phyloP scores from a whole-genome alignment of 2,113 vertebrate species.

The Apistogramma diplotaenia region DNA sequence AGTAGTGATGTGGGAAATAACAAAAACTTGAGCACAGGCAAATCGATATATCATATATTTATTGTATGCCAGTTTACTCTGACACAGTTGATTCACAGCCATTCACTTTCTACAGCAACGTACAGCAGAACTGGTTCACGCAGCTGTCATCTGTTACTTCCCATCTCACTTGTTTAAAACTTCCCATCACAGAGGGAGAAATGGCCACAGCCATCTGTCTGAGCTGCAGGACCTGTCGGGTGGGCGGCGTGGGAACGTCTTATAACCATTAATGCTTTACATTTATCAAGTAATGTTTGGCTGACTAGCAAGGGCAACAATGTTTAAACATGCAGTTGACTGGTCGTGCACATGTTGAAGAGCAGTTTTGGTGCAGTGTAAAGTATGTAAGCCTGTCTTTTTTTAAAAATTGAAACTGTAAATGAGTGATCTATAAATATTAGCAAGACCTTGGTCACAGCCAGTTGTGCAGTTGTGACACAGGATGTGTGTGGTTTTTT shows the following conservation, averaged over 20 bases:
- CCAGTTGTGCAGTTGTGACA: not conserved
- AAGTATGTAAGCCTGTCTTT: not conserved
- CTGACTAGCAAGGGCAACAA: not conserved
- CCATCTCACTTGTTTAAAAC: not conserved
- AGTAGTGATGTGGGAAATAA: not conserved
- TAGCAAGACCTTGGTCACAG: not conserved
- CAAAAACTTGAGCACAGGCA: not conserved
- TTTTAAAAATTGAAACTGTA: not conserved
- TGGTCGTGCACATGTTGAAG: not conserved
- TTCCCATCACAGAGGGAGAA: not conserved
- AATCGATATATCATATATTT: not conserved
- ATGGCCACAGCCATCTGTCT: not conserved
- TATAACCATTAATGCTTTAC: not conserved
- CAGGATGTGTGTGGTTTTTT: not conserved
- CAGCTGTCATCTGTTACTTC: not conserved
- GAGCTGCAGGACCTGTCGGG: not conserved
- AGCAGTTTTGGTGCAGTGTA: not conserved
- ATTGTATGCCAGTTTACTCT: not conserved
- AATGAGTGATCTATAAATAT: not conserved
- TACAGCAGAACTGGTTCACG: not conserved
- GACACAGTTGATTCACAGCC: not conserved
- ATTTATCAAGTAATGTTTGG: not conserved
- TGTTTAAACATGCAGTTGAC: not conserved
- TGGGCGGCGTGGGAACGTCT: not conserved
- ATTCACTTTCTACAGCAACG: not conserved